A percentile compares a stretch with the other conserved stretches of the same genome.
These are phyloP conservation scores for Mimas tiliae DNA, from an alignment of 2,888 invertebrate genomes.

Conservation along the genomic window DNA sequence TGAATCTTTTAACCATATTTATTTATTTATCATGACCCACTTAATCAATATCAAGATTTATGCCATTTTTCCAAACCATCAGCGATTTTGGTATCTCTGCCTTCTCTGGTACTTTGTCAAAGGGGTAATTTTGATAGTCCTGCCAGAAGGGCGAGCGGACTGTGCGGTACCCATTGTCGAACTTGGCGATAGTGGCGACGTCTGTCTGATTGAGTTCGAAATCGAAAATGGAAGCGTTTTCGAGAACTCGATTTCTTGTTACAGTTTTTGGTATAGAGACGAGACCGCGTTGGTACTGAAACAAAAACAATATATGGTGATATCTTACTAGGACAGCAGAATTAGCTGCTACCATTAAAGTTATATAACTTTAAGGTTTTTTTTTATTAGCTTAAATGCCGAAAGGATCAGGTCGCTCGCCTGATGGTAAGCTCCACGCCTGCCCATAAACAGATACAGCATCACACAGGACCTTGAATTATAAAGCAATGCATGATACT, in stretches of 20 bases:
- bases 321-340: too few species aligned
- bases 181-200: conserved; percentile 50
- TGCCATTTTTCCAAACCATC: conserved; percentile 57
- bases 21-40: background rate
- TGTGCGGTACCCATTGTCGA: conserved; percentile 62
- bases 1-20: too few species aligned
- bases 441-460: too few species aligned
- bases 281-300: conserved; percentile 66
- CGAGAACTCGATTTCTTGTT: conserved; percentile 56
- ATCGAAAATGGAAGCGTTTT: conserved; percentile 71
- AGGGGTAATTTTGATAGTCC: conserved; percentile 56
- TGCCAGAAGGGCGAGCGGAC: conserved; percentile 57
- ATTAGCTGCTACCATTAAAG: too few species aligned
- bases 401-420: too few species aligned
- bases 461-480: too few species aligned
- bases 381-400: too few species aligned
- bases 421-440: too few species aligned
- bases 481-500: too few species aligned
- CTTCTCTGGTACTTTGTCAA: conserved; percentile 48
- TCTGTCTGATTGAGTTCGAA: conserved; percentile 59
- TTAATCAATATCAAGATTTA: conserved; percentile 35
- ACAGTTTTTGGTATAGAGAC: conserved; percentile 65
- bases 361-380: too few species aligned
- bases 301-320: conserved; percentile 7
- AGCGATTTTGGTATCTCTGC: conserved; percentile 45